These are phyloP conservation scores for Mastacembelus armatus DNA, from an alignment of 2,797 vertebrate species.

Conservation along the genomic window DNA sequence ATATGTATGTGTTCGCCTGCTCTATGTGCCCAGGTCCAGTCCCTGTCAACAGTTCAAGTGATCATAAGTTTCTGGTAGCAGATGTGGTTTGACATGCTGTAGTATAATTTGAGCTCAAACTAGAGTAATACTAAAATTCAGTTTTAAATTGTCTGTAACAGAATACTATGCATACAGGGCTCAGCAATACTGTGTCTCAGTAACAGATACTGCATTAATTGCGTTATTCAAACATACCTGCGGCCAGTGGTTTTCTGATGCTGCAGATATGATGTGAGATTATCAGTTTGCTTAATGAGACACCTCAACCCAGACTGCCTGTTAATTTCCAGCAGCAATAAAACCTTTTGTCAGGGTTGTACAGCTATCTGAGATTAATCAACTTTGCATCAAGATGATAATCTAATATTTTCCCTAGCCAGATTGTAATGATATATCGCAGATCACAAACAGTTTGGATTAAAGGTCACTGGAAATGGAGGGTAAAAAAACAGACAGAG, in stretches of 20 bases:
- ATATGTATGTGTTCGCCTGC: too few species aligned
- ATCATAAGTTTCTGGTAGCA: background rate
- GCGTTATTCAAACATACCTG: background rate
- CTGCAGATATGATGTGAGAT: background rate
- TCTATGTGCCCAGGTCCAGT: too few species aligned
- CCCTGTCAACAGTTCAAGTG: too few species aligned
- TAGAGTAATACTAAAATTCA: background rate
- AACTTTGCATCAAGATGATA: constrained; percentile 6
- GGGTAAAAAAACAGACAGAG: constrained; percentile 19
- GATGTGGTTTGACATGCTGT: background rate
- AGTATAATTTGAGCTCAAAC: background rate
- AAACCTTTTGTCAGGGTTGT: background rate
- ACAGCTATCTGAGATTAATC: constrained; percentile 13
- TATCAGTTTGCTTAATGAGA: background rate
- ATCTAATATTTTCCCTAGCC: background rate
- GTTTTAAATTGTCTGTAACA: background rate
- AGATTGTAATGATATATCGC: background rate
- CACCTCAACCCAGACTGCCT: background rate
- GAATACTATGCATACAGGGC: too few species aligned
- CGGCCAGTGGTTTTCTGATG: background rate
- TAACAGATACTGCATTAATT: background rate
- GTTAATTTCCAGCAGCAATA: background rate
- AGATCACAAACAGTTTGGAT: constrained; percentile 17
- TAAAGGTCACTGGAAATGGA: constrained; percentile 31
- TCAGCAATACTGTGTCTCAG: background rate